Conservation (phyloP, 2,888 invertebrate genomes). For the Ophion slaviceki region DNA sequence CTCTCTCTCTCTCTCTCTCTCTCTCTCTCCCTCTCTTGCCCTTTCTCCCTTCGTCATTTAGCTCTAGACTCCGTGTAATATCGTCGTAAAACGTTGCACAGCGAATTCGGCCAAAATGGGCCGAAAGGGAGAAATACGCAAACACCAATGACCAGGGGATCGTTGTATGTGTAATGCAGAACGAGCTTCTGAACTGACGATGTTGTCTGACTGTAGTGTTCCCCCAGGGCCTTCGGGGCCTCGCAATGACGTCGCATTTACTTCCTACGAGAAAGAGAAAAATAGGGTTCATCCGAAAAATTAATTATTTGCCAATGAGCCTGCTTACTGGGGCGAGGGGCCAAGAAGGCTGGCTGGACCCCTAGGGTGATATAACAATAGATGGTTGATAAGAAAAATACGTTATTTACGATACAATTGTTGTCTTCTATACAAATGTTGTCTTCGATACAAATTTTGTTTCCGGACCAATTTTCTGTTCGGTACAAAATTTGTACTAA, state of each 20-base stretch:
- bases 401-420: too few relatives aligned
- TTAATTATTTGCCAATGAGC: not conserved
- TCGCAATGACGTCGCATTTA: not conserved
- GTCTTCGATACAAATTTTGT: too few relatives aligned
- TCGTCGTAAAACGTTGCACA: conserved; percentile 21
- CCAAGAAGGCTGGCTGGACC: not conserved
- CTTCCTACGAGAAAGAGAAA: not conserved
- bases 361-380: not conserved
- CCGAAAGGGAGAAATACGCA: conserved; percentile 29
- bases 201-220: not conserved
- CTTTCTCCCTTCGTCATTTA: not conserved
- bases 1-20: too few relatives aligned
- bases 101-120: conserved; percentile 11
- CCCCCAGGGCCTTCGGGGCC: not conserved
- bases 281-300: not conserved
- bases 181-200: too few relatives aligned
- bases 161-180: too few relatives aligned
- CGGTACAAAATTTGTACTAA: too few relatives aligned
- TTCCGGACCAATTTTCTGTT: too few relatives aligned
- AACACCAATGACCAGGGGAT: not conserved
- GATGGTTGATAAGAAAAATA: not conserved
- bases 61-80: conserved; percentile 30
- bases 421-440: too few relatives aligned
- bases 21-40: not conserved
- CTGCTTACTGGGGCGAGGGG: not conserved